Base-by-base conservation (phyloP, 2,888 invertebrate genomes). In the Rotaria socialis region DNA sequence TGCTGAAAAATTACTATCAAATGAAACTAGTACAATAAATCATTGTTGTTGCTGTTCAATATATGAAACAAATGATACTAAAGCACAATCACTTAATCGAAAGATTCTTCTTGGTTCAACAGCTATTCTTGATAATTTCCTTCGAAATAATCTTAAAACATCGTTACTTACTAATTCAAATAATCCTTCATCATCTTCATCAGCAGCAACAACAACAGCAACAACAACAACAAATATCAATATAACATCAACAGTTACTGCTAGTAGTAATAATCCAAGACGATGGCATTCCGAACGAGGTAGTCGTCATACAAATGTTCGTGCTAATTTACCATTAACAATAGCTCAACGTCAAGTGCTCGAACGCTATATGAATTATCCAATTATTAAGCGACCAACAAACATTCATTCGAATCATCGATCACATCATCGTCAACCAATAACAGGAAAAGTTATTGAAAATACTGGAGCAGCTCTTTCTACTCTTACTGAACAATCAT, bases 321-420 rank as follows among this genome's bases (percentile, higher is more conserved):
- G 75, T 75, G 75, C 75, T 75, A 75, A 75, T 75, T 24, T 75
- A 19, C 75, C 75, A 75, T 75, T 75, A 75, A 75, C 75, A 22
- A 75, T 19, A 41, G 75, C 75, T 10, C 75, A 75, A 43, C 16
- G 75, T 8, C 75, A 75, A 75, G 75, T 75, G 14, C 75, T 75
- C 16, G 43, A 75, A 43, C 75, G 43, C 22, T 75, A 75, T 75
- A 22, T 22, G 24, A 75, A 75, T 43, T 43, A 75, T 75, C 75
- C 75, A 75, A 19, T 75, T 43, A 22, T 43, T 10, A 75, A 75
- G 24, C 7, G 43, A 43, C 43, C 75, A 24, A 43, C 43, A 41
- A 41, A 22, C 22, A 75, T 24, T 41, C n/a, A 11, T 11, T 47
- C 22, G 19, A 75, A 22, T 43, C 75, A 41, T 75, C 60, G 60